Evolutionary conservation across 2,113 vertebrate genomes (phyloP), one percentile per base, ranked within the genome.

Genomic region (Ochotona curzoniae): DNA sequence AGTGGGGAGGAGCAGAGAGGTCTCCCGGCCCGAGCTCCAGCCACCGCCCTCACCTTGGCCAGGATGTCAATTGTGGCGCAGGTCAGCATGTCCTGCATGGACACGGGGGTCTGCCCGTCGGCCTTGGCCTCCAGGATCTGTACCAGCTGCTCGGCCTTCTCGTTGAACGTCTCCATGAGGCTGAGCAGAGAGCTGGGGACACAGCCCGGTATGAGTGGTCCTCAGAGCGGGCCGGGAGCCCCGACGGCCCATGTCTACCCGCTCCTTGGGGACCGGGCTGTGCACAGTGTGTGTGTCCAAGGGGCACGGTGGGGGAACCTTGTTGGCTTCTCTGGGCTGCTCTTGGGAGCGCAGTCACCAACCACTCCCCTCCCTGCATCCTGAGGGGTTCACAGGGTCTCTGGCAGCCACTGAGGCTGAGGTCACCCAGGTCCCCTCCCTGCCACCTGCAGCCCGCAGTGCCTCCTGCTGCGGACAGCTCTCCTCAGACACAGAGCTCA

Each of bases 61-160:
- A 98, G 96, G 94, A 98, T 89, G 96, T 98, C 98, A 83, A 98
- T 94, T 73, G 98, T 97, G 82, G 98, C 90, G 2, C 96, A 98
- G 89, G 81, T 97, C 96, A 98, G 96, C 98, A 98, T 97, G 1
- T 86, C 92, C 96, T 98, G 97, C 97, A 98, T 98, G 96, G 97
- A 98, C 95, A 98, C 97, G 0, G 98, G 97, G 5, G 93, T 97
- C 70, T 98, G 97, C 75, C 98, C 98, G 38, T 98, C 97, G 1
- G 98, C 98, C 94, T 97, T 97, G 96, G 98, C 97, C 85, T 98
- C 96, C 54, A 98, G 96, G 20, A 97, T 97, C 96, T 97, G 97
- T 98, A 98, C 97, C 94, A 98, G 96, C 76, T 98, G 97, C 96
- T 98, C 98, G 0, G 98, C 98, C 96, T 98, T 98, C 96, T 98